phyloP scores from a whole-genome alignment of 2,797 vertebrate species.

The Discoglossus pictus region DNA sequence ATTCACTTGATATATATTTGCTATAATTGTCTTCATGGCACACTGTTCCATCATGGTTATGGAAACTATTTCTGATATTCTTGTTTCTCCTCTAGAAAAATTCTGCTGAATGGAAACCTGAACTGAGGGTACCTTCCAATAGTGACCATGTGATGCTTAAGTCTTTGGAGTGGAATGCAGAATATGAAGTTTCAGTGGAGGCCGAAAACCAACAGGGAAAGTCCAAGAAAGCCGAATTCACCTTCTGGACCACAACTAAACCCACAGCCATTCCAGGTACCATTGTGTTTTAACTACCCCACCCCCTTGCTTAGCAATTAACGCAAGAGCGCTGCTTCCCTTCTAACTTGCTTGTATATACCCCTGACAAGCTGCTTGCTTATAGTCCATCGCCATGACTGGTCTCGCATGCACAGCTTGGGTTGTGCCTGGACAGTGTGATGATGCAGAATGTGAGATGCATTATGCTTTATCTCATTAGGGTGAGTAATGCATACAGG shows the following conservation, averaged over 20 bases:
- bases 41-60: no score
- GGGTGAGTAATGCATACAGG: not conserved
- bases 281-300: slow-evolving; percentile 3
- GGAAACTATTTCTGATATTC: no score
- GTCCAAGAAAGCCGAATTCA: slow-evolving; percentile 81
- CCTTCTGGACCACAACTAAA: slow-evolving; percentile 84
- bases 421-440: slow-evolving; percentile 45
- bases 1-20: no score
- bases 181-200: slow-evolving; percentile 87
- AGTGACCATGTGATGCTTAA: slow-evolving; percentile 84
- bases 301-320: slow-evolving; percentile 65
- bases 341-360: slow-evolving; percentile 65
- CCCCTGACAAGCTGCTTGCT: slow-evolving; percentile 71
- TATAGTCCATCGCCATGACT: slow-evolving; percentile 63
- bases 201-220: slow-evolving; percentile 94
- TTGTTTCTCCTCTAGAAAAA: slow-evolving; percentile 69
- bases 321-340: slow-evolving; percentile 65
- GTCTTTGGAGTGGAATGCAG: slow-evolving; percentile 89
- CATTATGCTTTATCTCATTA: slow-evolving; percentile 17
- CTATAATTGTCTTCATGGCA: no score
- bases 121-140: slow-evolving; percentile 80
- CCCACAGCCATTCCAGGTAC: slow-evolving; percentile 94
- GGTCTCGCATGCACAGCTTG: slow-evolving; percentile 64
- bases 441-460: slow-evolving; percentile 13
- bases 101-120: slow-evolving; percentile 84